Base-by-base conservation (phyloP, 2,113 vertebrate species). In the Perognathus longimembris region DNA sequence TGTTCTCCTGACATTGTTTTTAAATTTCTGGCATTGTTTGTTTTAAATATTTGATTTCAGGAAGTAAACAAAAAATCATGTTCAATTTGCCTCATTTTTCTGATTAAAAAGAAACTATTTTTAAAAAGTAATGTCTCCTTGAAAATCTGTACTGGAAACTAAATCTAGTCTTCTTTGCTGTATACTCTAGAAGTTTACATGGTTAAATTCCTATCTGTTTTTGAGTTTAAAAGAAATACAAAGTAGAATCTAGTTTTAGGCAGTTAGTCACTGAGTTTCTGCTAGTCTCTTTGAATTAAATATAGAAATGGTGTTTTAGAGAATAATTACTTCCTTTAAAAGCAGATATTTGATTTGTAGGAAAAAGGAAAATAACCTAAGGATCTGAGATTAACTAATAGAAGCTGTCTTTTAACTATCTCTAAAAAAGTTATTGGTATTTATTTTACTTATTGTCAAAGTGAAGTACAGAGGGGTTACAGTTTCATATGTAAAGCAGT, bases 61-160 rank as follows among this genome's bases (percentile, higher is more conserved):
- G 96, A 97, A 96, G 91, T 94, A 81, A 89, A 70, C 32, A 54
- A 69, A 64, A 85, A 91, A 82, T 66, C 74, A 54, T 57, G 45
- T 6, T 87, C 59, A 15, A 4, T 36, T 85, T 82, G n/a, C 76
- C 75, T 75, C 70, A 12, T 57, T 45, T 89, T 90, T 84, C 76
- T 82, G 22, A 67, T 76, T 85, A 36, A 64, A 85, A 61, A 61
- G 12, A 66, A 69, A 80, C 45, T 74, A 11, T 79, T 92, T 3
- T 94, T 92, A 88, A 79, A 94, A 92, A 61, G 59, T 59, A 63
- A 21, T 70, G 73, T 74, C 17, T 87, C 24, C 18, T 76, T 76
- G 21, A 34, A 69, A 21, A 28, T 54, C 45, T 79, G 67, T 50
- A 18, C 34, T 81, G 66, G 83, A 88, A 28, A 30, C 64, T 69